Base-by-base conservation (phyloP, 2,113 vertebrate genomes). In the Phaetusa simplex region DNA sequence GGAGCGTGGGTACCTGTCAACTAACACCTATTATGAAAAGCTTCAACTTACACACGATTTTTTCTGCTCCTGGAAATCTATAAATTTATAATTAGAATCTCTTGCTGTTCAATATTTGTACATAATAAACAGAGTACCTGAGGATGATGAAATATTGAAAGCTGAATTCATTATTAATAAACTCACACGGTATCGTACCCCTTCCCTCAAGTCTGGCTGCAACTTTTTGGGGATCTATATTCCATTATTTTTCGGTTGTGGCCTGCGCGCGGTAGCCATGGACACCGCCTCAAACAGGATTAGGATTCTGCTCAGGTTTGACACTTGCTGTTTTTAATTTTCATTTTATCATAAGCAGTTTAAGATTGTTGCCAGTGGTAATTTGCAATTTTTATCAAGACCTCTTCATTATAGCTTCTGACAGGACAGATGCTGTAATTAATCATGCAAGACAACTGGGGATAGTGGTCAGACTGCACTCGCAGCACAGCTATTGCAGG, bases 321-420 rank as follows among this genome's bases (percentile, higher is more conserved):
- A 98, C 98, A 98, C 99, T 99, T 98, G 99, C 99, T 99, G 99
- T 97, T 99, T 99, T 99, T 99, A 99, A 99, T 99, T 99, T 99
- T 99, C 98, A 99, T 99, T 99, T 99, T 99, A 99, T 99, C 99
- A 99, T 99, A 99, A 99, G 98, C 98, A 99, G 99, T 99, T 99
- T 99, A 99, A 99, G 99, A 99, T 98, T 98, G 99, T 99, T 99
- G 99, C 99, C 99, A 99, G 98, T 97, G 98, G 98, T 99, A 99
- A 99, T 99, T 99, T 99, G 99, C 99, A 99, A 98, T 99, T 99
- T 99, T 99, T 98, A 99, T 98, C 98, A 99, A 98, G 99, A 99
- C 99, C 99, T 99, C 99, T 99, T 99, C 99, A 99, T 99, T 99
- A 98, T 97, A 98, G 98, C 98, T 99, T 98, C 99, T 99, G 99